Conservation (phyloP, 2,888 invertebrate genomes). For the Drosophila vallismaia region DNA sequence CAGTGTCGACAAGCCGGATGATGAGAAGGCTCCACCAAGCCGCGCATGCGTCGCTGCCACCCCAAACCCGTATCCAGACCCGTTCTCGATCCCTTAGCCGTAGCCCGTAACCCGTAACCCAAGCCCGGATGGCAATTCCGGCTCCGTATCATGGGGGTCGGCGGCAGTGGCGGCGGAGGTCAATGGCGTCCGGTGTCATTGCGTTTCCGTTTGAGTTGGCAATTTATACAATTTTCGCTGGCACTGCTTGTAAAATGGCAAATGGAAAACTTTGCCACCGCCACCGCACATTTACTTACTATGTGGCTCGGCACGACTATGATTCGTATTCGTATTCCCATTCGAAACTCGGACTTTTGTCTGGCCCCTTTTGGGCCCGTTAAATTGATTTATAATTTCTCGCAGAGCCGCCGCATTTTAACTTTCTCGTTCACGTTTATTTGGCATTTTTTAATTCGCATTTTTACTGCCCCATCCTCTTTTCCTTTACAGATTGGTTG, state of each 20-base stretch:
- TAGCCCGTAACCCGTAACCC: slow-evolving; percentile 3
- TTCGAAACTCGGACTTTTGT: slow-evolving; percentile 51
- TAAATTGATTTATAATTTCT: slow-evolving; percentile 78
- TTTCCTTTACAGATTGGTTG: slow-evolving; percentile 14
- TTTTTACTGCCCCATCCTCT: slow-evolving; percentile 21
- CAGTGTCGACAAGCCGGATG: slow-evolving; percentile 62
- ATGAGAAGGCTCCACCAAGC: slow-evolving; percentile 46
- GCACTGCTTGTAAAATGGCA: slow-evolving; percentile 51
- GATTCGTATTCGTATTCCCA: neutral
- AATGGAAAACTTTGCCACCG: slow-evolving; percentile 51
- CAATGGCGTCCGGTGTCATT: slow-evolving; percentile 79
- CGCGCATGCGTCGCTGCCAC: slow-evolving; percentile 69
- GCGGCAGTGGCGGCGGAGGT: slow-evolving; percentile 42
- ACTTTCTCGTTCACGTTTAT: slow-evolving; percentile 58
- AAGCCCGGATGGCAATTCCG: slow-evolving; percentile 4
- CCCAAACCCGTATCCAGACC: neutral
- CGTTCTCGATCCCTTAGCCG: slow-evolving; percentile 4
- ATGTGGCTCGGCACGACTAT: slow-evolving; percentile 37
- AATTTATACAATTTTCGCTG: slow-evolving; percentile 72
- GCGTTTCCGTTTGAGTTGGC: slow-evolving; percentile 76
- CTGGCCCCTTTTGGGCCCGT: slow-evolving; percentile 55
- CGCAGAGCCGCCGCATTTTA: slow-evolving; percentile 66
- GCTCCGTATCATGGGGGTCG: slow-evolving; percentile 33
- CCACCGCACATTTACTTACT: slow-evolving; percentile 72
- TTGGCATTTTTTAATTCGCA: slow-evolving; percentile 50